Conservation (phyloP, 2,888 invertebrate genomes). For the Pachycephus smyrnensis region DNA sequence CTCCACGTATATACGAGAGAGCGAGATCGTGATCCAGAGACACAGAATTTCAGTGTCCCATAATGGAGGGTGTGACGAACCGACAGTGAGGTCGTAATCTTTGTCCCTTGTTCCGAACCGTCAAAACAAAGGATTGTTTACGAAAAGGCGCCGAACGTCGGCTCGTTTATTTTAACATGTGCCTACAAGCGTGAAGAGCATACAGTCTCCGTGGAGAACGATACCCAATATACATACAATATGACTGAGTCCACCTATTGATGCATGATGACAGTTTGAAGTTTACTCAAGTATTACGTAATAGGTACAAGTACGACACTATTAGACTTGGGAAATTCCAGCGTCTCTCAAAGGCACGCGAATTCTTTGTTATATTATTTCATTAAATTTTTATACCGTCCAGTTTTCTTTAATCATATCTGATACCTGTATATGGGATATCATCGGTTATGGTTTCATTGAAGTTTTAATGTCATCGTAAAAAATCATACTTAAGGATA, state of each 20-base stretch:
- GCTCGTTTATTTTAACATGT: constrained; percentile 2
- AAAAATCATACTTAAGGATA: neutral
- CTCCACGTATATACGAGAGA: neutral
- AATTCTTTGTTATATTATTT: neutral
- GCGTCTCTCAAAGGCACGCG: neutral
- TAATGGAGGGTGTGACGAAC: neutral
- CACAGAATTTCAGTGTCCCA: neutral
- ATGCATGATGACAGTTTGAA: neutral
- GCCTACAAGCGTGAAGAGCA: neutral
- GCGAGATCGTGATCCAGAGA: neutral
- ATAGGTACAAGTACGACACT: neutral
- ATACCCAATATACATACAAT: neutral
- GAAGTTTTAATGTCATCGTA: neutral
- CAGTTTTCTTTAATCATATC: neutral
- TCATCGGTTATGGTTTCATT: neutral
- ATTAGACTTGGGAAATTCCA: neutral
- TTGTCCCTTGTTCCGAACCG: neutral
- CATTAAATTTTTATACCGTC: neutral
- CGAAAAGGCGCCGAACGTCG: constrained; percentile 1
- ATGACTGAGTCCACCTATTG: neutral
- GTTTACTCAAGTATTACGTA: neutral
- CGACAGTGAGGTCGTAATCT: neutral
- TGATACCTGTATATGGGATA: neutral
- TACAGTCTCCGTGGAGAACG: neutral
- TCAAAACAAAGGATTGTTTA: constrained; percentile 7